A percentile compares a stretch with the other conserved stretches of the same genome.
These are phyloP conservation scores for Torymus auratus DNA, from an alignment of 2,888 invertebrate species.

Conservation along the genomic window DNA sequence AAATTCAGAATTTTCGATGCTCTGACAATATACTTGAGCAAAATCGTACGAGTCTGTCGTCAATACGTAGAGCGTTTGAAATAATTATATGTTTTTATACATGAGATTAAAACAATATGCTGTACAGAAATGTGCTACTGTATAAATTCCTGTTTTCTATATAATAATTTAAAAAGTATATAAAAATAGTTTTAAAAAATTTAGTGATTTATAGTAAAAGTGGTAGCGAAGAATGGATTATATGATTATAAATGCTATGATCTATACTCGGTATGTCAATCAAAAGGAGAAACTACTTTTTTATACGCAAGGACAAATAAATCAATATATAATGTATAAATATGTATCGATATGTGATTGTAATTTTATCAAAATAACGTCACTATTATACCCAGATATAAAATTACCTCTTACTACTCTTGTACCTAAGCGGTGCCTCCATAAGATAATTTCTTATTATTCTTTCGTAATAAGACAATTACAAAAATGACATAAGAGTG, in stretches of 20 bases:
- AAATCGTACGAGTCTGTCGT: slow-evolving; percentile 23
- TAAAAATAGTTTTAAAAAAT: slow-evolving; percentile 11
- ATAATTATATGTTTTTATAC: slow-evolving; percentile 39
- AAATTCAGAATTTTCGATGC: slow-evolving; percentile 33
- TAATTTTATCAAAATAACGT: slow-evolving; percentile 35
- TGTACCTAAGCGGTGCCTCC: slow-evolving; percentile 39
- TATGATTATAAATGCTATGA: slow-evolving; percentile 22
- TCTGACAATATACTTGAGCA: slow-evolving; percentile 8
- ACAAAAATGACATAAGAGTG: too few relatives aligned
- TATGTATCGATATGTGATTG: slow-evolving; percentile 24
- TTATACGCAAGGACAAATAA: slow-evolving; percentile 36
- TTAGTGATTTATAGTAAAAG: slow-evolving; percentile 9
- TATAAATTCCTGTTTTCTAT: slow-evolving; percentile 40
- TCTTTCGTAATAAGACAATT: not conserved
- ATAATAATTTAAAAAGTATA: slow-evolving; percentile 43
- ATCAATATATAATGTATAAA: slow-evolving; percentile 20
- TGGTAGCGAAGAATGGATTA: slow-evolving; percentile 11
- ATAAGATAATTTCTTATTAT: not conserved
- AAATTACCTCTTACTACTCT: slow-evolving; percentile 33
- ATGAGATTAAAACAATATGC: slow-evolving; percentile 19
- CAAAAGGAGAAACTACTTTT: slow-evolving; percentile 39
- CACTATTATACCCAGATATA: slow-evolving; percentile 11
- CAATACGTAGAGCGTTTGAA: slow-evolving; percentile 20
- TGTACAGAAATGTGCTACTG: slow-evolving; percentile 30
- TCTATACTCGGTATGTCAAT: slow-evolving; percentile 18